Evolutionary conservation across 2,888 invertebrate species (phyloP).

Genomic region (Sepioteuthis lessoniana): DNA sequence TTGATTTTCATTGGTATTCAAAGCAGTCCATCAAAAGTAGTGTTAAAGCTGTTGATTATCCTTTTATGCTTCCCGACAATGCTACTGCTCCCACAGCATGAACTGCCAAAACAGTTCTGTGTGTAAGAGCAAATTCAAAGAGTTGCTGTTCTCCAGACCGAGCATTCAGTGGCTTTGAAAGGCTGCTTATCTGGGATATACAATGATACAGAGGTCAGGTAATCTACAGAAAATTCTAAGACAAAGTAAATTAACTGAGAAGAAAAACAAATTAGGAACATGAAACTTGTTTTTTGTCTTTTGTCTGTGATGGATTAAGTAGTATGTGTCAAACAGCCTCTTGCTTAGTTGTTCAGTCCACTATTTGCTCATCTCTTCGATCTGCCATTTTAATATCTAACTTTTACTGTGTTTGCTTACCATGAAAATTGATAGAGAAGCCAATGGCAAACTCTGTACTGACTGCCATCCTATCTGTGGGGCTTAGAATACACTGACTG

Average conservation of each 20-base stretch:
- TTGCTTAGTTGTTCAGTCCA: not conserved
- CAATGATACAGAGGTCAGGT: not conserved
- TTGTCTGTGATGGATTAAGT: not conserved
- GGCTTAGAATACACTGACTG: too few species aligned
- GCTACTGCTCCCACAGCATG: not conserved
- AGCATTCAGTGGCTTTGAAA: not conserved
- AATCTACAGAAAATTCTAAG: not conserved
- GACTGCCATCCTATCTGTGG: not conserved
- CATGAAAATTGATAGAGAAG: not conserved
- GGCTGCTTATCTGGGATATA: not conserved
- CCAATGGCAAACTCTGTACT: not conserved
- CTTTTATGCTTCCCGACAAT: not conserved
- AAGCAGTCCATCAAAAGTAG: conserved; percentile 7
- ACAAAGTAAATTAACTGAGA: not conserved
- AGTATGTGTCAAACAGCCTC: too few species aligned
- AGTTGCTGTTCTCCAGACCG: not conserved
- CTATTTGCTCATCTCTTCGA: not conserved
- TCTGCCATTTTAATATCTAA: not conserved
- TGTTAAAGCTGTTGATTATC: not conserved
- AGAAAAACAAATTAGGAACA: not conserved
- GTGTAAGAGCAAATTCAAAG: not conserved
- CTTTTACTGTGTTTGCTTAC: not conserved
- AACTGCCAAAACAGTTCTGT: not conserved
- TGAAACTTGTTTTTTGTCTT: not conserved
- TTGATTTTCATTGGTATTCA: not conserved